A percentile compares a stretch with the other conserved stretches of the same genome.
Conservation (phyloP, 1,140 invertebrate genomes). For the Idris sp. region DNA sequence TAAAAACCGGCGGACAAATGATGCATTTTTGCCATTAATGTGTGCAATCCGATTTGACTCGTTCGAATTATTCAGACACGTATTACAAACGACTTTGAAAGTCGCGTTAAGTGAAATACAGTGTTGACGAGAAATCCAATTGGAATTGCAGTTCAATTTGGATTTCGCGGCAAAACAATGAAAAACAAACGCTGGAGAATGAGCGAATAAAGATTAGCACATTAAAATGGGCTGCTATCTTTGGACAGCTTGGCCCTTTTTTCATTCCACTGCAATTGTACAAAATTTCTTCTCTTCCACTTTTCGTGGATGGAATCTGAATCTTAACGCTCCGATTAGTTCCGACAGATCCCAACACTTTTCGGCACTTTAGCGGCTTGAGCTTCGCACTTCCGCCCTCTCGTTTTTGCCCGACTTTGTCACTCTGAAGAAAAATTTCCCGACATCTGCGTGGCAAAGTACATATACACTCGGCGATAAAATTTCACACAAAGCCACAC, state of each 20-base stretch:
- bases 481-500: no score
- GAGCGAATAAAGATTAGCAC: constrained; percentile 26
- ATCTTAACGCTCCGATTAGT: no score
- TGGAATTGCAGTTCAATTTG: constrained; percentile 45
- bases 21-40: constrained; percentile 45
- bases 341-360: no score
- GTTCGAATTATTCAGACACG: constrained; percentile 53
- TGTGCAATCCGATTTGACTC: constrained; percentile 40
- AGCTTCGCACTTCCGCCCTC: no score
- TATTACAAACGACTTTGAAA: constrained; percentile 51
- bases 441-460: no score
- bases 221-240: constrained; percentile 24
- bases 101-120: constrained; percentile 51
- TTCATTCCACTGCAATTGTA: no score
- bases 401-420: no score
- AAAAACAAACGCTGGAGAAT: constrained; percentile 21
- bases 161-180: constrained; percentile 35
- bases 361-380: no score
- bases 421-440: no score
- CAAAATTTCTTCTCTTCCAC: constrained; percentile 36
- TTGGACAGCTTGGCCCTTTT: constrained; percentile 17
- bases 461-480: no score
- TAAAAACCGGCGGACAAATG: constrained; percentile 20
- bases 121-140: constrained; percentile 47
- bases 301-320: no score